These are phyloP conservation scores for Neodiprion lecontei DNA, from an alignment of 1,140 invertebrate genomes.

Conservation along the genomic window DNA sequence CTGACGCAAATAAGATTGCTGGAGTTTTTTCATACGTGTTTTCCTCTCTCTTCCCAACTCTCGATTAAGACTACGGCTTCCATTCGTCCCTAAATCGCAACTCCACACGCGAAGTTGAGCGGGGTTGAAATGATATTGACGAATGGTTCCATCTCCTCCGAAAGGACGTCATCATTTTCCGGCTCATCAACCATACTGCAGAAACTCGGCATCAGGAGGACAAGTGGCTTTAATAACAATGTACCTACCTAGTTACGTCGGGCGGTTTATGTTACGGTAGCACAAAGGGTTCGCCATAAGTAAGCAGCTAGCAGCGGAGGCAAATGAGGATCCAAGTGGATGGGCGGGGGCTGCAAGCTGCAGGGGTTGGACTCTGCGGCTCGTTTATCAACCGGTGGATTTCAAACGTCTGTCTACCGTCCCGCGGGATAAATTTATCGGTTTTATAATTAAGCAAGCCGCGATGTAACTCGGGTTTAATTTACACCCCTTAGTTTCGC, in stretches of 20 bases:
- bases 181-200: neutral
- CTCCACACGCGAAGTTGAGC: too few species aligned
- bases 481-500: conserved; percentile 37
- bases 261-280: neutral
- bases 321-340: neutral
- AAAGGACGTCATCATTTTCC: neutral
- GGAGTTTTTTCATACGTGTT: too few species aligned
- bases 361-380: conserved; percentile 28
- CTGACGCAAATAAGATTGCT: too few species aligned
- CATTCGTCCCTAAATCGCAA: too few species aligned
- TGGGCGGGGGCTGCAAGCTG: neutral
- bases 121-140: too few species aligned
- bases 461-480: conserved; percentile 37
- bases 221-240: neutral
- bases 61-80: too few species aligned
- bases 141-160: too few species aligned
- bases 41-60: too few species aligned
- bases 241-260: neutral
- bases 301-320: neutral
- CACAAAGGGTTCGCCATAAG: conserved; percentile 4
- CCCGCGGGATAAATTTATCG: conserved; percentile 53
- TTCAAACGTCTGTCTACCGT: conserved; percentile 43
- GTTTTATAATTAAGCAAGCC: conserved; percentile 57
- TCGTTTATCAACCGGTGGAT: conserved; percentile 52
- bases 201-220: neutral